phyloP scores from a whole-genome alignment of 1,140 invertebrate species.

The Micrasema minimum region DNA sequence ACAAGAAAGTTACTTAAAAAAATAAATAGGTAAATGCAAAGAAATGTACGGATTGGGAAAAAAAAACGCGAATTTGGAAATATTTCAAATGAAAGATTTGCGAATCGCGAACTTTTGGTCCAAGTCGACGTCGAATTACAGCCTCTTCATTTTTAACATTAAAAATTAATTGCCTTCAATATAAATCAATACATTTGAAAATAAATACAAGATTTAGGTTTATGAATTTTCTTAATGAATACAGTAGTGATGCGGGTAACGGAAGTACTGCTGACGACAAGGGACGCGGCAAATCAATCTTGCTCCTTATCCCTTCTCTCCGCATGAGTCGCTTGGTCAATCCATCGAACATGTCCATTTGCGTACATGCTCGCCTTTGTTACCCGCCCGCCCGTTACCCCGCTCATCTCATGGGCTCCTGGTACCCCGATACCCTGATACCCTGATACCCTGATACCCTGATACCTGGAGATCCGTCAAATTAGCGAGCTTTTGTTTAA shows the following conservation, averaged over 20 bases:
- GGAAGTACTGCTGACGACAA: conserved; percentile 7
- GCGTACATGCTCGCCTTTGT: conserved; percentile 20
- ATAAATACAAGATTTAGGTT: neutral
- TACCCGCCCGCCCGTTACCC: too few species aligned
- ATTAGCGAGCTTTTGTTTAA: too few species aligned
- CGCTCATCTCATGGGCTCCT: too few species aligned
- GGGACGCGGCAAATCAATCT: conserved; percentile 19
- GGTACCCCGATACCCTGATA: conserved; percentile 6
- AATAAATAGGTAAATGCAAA: too few species aligned
- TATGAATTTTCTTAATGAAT: neutral
- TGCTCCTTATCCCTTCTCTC: conserved; percentile 1
- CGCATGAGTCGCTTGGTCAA: too few species aligned
- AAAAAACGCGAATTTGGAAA: neutral
- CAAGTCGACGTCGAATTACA: neutral
- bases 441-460: too few species aligned
- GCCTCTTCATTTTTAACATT: neutral
- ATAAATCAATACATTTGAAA: neutral
- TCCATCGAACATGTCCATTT: conserved; percentile 24
- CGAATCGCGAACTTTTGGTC: too few species aligned
- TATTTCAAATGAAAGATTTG: too few species aligned
- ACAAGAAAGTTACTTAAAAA: too few species aligned
- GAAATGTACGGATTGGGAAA: too few species aligned
- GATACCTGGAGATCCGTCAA: too few species aligned
- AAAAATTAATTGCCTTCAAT: neutral
- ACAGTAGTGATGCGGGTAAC: neutral